Evolutionary conservation across 2,888 invertebrate species (phyloP).

Genomic region (Parnassius orleans): DNA sequence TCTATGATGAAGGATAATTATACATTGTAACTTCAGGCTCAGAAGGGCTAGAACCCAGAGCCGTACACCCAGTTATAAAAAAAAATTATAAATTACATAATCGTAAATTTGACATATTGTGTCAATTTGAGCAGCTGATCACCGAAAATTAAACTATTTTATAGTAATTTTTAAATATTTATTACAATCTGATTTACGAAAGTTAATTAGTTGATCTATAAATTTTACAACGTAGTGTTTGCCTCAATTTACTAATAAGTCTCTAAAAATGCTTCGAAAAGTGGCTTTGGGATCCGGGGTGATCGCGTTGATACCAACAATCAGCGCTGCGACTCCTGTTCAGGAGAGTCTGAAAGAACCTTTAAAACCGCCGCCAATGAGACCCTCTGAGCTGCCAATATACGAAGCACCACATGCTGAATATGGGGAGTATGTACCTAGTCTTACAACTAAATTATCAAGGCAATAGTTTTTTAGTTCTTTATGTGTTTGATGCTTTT

Average conservation of each 20-base stretch:
- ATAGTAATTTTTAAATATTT: slow-evolving; percentile 53
- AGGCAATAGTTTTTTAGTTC: no score
- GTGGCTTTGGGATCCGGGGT: slow-evolving; percentile 62
- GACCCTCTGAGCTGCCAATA: slow-evolving; percentile 84
- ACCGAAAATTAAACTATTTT: slow-evolving; percentile 28
- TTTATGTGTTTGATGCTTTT: no score
- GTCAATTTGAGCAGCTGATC: slow-evolving; percentile 23
- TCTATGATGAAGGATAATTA: no score
- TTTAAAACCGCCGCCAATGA: slow-evolving; percentile 61
- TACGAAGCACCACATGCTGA: slow-evolving; percentile 79
- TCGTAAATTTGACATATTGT: neutral
- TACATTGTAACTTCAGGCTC: no score
- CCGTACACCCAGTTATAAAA: no score
- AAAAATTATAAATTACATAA: neutral
- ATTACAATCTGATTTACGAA: neutral
- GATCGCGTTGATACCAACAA: slow-evolving; percentile 57
- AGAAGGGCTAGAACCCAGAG: no score
- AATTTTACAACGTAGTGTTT: neutral
- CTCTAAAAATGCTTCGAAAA: slow-evolving; percentile 64
- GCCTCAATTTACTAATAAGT: neutral
- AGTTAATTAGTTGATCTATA: slow-evolving; percentile 16
- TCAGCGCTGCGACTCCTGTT: slow-evolving; percentile 62
- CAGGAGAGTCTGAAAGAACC: slow-evolving; percentile 45
- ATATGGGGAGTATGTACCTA: slow-evolving; percentile 58
- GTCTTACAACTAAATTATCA: no score